Evolutionary conservation across 1,140 invertebrate genomes (phyloP), one percentile per base, ranked within the genome.

Genomic region (Armadillidium nasatum): DNA sequence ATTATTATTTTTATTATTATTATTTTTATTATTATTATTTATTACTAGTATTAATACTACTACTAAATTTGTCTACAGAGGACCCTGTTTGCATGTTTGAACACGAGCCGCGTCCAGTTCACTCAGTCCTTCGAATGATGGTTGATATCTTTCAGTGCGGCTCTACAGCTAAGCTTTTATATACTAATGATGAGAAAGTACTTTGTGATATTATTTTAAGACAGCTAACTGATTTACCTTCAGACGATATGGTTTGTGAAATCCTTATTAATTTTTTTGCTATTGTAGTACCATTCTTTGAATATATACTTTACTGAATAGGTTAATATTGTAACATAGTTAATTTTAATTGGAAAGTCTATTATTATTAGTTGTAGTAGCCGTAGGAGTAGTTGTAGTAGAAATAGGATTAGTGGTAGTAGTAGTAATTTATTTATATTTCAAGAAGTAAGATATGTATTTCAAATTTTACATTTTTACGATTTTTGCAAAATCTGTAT

Each of bases 161-260:
- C 73, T 86, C 88, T 60, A 94, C 94, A 7, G 91, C 94, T 0
- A 88, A 89, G 80, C 88, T 96, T 46, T 94, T 96, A 84, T 97
- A 97, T 83, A 95, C 94, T 0, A 97, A 96, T 83, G 94, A 97
- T 84, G 90, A 93, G 4, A 94, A 93, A 86, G 94, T 97, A 50
- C 87, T 96, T 43, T 91, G 97, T 80, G 95, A 97, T 83, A 96
- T 97, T 82, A 90, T 96, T 69, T 89, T 95, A 22, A 86, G 94
- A 44, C 92, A 95, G 83, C 86, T 97, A 7, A 91, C 92, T 9
- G 94, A 97, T 84, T 88, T 96, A 76, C 90, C 92, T 69, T 66
- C 77, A 13, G 77, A 78, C 70, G 77, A 78, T 60, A 76, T 67
- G 66, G 77, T 78, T 9, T 67, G 50, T 66, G 13, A 9, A 10